phyloP scores from a whole-genome alignment of 2,113 vertebrate genomes.

The Vireo altiloquus region DNA sequence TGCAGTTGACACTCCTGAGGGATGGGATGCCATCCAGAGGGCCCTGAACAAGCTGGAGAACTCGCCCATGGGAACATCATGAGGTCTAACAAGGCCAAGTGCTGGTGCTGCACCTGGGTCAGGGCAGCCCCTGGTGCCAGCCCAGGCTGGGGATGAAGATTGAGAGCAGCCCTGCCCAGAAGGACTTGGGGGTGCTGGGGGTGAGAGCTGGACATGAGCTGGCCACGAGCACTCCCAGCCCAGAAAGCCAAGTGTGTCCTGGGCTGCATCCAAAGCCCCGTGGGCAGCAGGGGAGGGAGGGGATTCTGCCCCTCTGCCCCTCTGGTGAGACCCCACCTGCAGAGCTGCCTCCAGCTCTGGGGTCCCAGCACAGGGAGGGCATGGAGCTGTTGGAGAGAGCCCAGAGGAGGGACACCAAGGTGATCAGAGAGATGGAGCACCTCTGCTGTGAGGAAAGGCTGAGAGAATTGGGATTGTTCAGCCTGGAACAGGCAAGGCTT shows the following conservation, averaged over 20 bases:
- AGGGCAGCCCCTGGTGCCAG: not conserved
- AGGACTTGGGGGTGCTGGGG: not conserved
- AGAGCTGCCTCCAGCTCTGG: not conserved
- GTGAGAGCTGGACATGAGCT: not conserved
- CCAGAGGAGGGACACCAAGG: not conserved
- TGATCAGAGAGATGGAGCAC: not conserved
- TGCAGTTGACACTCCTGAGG: not conserved
- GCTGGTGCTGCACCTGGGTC: not conserved
- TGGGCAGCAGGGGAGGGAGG: not conserved
- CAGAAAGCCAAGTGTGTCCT: not conserved
- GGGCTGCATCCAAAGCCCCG: not conserved
- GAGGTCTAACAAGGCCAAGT: not conserved
- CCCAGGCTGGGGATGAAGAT: not conserved
- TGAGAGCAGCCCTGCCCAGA: not conserved
- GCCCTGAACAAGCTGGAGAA: fast-evolving
- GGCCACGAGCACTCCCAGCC: not conserved
- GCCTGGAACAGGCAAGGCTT: not conserved
- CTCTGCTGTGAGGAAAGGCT: fast-evolving
- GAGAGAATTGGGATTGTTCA: fast-evolving
- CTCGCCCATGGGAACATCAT: not conserved
- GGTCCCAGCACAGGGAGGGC: not conserved
- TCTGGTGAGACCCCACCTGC: not conserved
- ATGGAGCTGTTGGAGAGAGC: not conserved
- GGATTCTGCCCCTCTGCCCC: not conserved
- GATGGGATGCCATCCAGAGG: not conserved